A percentile compares a stretch with the other conserved stretches of the same genome.
phyloP scores from a whole-genome alignment of 2,888 invertebrate genomes.

The Pseudanteris insignis region DNA sequence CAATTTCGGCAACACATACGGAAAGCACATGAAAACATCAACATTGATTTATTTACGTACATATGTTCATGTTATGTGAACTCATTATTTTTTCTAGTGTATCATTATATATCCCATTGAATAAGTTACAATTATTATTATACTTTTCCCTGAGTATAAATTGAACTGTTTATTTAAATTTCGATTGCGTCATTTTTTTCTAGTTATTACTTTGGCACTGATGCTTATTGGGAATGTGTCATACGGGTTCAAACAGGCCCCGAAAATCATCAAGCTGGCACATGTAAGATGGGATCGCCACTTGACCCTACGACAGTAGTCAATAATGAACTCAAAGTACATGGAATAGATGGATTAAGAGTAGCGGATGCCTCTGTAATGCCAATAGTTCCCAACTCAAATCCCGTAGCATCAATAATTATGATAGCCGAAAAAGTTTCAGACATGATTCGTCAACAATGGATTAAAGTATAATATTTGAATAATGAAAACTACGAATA shows the following conservation, averaged over 20 bases:
- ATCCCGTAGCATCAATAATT: slow-evolving; percentile 75
- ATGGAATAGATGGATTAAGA: slow-evolving; percentile 72
- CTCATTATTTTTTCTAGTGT: too few relatives aligned
- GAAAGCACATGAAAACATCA: too few relatives aligned
- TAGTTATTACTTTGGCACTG: slow-evolving; percentile 69
- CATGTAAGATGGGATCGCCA: slow-evolving; percentile 71
- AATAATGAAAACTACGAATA: too few relatives aligned
- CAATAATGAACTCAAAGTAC: slow-evolving; percentile 71
- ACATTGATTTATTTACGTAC: too few relatives aligned
- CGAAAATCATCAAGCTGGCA: slow-evolving; percentile 74
- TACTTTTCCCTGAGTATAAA: too few relatives aligned
- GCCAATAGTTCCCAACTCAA: slow-evolving; percentile 73
- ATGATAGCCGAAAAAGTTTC: slow-evolving; percentile 80
- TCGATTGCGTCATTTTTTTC: neutral
- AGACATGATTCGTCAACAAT: slow-evolving; percentile 71
- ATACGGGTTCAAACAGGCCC: slow-evolving; percentile 72
- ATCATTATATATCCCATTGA: too few relatives aligned
- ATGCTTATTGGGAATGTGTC: slow-evolving; percentile 76
- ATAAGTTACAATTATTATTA: too few relatives aligned
- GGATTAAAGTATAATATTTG: too few relatives aligned
- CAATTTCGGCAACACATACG: too few relatives aligned
- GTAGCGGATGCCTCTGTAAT: slow-evolving; percentile 78
- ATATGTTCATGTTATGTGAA: too few relatives aligned
- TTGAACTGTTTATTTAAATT: too few relatives aligned
- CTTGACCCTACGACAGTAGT: slow-evolving; percentile 70